phyloP scores from a whole-genome alignment of 2,797 vertebrate genomes.

The Sebastes umbrosus region DNA sequence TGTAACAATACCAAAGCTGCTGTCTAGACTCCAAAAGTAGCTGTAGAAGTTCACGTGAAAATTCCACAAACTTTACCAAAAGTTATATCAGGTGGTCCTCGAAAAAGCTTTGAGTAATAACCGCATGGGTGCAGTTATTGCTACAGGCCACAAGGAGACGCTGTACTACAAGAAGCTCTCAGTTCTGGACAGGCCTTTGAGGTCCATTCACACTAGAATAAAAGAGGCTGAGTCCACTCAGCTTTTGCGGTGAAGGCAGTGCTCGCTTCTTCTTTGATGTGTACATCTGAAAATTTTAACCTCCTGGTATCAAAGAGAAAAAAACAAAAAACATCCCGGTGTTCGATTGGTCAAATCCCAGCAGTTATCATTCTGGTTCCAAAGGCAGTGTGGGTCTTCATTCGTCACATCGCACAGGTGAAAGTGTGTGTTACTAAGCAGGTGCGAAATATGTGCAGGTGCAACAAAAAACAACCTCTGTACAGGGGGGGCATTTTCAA shows the following conservation, averaged over 20 bases:
- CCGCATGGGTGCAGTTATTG: constrained; percentile 12
- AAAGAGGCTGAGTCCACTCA: constrained; percentile 5
- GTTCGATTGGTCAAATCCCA: neutral
- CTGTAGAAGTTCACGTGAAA: constrained; percentile 10
- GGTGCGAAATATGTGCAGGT: constrained; percentile 16
- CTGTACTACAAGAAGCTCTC: neutral
- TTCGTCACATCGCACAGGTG: constrained; percentile 20
- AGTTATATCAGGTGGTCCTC: neutral
- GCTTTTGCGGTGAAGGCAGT: constrained; percentile 43
- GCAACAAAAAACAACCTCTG: neutral
- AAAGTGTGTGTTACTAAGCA: constrained; percentile 16
- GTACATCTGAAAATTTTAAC: neutral
- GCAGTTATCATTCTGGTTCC: constrained; percentile 8
- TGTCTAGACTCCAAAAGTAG: constrained; percentile 29
- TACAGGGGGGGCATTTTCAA: neutral
- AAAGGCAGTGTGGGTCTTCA: constrained; percentile 45
- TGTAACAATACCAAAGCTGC: constrained; percentile 50
- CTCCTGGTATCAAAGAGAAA: constrained; percentile 14
- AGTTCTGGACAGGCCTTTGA: neutral
- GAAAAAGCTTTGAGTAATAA: constrained; percentile 11
- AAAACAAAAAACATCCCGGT: neutral
- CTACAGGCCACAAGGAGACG: constrained; percentile 13
- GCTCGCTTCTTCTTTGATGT: constrained; percentile 25
- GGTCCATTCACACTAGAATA: neutral
- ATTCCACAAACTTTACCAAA: constrained; percentile 28